These are phyloP conservation scores for Slavum lentiscoides DNA, from an alignment of 2,888 invertebrate genomes.

Conservation along the genomic window DNA sequence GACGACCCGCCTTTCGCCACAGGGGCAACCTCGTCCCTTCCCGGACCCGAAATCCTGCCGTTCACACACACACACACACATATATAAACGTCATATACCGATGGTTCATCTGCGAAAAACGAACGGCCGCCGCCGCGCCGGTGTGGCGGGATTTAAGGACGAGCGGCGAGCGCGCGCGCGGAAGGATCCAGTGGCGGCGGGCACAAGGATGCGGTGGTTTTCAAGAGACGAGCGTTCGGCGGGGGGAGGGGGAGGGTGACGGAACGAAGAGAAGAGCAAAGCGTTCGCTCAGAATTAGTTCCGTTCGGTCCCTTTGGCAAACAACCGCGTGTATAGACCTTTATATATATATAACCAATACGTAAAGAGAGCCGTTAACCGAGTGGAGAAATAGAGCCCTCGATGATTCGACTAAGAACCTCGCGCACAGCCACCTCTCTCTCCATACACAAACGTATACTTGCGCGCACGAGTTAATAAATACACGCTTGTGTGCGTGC, in stretches of 20 bases:
- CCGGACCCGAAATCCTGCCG: neutral
- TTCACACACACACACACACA: too few relatives aligned
- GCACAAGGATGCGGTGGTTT: too few relatives aligned
- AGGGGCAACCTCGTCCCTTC: neutral
- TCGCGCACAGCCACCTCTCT: neutral
- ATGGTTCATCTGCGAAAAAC: constrained; percentile 27
- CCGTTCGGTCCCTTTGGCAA: constrained; percentile 42
- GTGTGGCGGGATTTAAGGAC: neutral
- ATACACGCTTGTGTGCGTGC: neutral
- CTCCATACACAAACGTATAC: neutral
- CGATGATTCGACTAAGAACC: constrained; percentile 20
- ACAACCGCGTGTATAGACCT: constrained; percentile 41
- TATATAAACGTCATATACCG: neutral
- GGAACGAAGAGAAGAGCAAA: neutral
- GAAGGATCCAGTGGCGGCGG: too few relatives aligned
- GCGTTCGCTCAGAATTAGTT: constrained; percentile 46
- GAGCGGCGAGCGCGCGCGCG: neutral
- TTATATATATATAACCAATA: constrained; percentile 8
- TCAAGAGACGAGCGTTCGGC: too few relatives aligned
- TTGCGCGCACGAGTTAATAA: neutral
- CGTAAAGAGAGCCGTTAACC: constrained; percentile 39
- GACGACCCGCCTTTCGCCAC: neutral
- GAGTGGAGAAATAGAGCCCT: constrained; percentile 29
- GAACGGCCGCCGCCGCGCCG: neutral
- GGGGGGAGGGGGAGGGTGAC: neutral